Base-by-base conservation (phyloP, 64 coral and sea anemone species). In the Trachythela sp. region DNA sequence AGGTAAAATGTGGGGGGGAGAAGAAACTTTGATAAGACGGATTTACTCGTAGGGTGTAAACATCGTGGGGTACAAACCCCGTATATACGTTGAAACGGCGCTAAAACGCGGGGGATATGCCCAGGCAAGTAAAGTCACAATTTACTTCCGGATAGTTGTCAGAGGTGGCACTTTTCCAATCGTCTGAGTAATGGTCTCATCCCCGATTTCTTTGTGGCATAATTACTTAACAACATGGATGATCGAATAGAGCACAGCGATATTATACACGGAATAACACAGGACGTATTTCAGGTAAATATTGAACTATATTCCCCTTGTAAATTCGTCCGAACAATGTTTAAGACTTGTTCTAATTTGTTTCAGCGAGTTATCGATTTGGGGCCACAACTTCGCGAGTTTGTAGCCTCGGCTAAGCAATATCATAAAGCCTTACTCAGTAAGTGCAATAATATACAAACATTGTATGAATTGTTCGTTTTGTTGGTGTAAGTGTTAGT, bases 201-300 rank as follows among this genome's bases (percentile, higher is more conserved):
- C 4, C 33, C 9, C 31, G 2, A 35, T 22, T 37, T 39, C 75
- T 80, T 80, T 20, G 75, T 18, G 2, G 75, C 15, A 29, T 80
- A 30, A 8, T 37, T 18, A 80, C 4, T 35, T 30, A 29, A 3
- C 15, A 38, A 11, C 33, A 80, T 80, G 75, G 75, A 80, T 9
- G 75, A 80, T 29, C 75, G 37, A 30, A 34, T 80, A 36, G 33
- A 80, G 20, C 30, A 80, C 75, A 36, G 75, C 75, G 75, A 80
- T 37, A 35, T 30, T 29, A 17, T 80, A 37, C 75, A 80, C 17
- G 37, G 27, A 10, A 80, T 80, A 35, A 80, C 75, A 15, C 20
- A 80, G 20, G 75, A 80, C 30, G 37, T 80, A 15, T 80, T 80
- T 80, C 75, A 80, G 75, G 75, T 80, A 80, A 37, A 37, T 35